phyloP scores from a whole-genome alignment of 92 coral and sea anemone species.

The Porites cylindrica region DNA sequence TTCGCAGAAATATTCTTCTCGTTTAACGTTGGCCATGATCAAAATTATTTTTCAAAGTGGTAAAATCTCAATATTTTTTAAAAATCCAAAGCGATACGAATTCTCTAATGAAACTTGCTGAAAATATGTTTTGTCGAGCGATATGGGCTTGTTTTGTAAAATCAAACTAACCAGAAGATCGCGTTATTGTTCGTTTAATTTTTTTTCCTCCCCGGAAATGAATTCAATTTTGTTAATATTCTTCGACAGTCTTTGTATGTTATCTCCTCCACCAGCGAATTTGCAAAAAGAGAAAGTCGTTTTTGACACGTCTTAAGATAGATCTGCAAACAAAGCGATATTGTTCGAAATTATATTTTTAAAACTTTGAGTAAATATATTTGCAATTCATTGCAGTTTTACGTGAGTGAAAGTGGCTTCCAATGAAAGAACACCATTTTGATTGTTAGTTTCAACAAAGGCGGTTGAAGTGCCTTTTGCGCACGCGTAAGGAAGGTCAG shows the following conservation, averaged over 20 bases:
- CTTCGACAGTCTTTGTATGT: neutral
- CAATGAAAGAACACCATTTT: neutral
- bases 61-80: neutral
- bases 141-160: neutral
- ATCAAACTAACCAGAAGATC: neutral
- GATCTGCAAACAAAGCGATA: constrained; percentile 20
- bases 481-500: constrained; percentile 19
- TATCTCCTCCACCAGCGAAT: neutral
- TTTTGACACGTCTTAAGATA: neutral
- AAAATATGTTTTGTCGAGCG: neutral
- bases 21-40: neutral
- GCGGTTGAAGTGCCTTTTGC: neutral
- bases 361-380: constrained; percentile 8
- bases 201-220: constrained; percentile 37
- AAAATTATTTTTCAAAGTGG: neutral
- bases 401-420: neutral
- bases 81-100: neutral
- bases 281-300: constrained; percentile 14
- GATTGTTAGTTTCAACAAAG: neutral
- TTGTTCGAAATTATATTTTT: constrained; percentile 25
- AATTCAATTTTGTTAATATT: constrained; percentile 6
- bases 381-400: neutral
- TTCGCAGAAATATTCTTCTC: neutral
- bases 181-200: neutral
- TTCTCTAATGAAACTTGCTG: neutral